Base-by-base conservation (phyloP, 2,113 vertebrate species). In the Periophthalmodon schlosseri region DNA sequence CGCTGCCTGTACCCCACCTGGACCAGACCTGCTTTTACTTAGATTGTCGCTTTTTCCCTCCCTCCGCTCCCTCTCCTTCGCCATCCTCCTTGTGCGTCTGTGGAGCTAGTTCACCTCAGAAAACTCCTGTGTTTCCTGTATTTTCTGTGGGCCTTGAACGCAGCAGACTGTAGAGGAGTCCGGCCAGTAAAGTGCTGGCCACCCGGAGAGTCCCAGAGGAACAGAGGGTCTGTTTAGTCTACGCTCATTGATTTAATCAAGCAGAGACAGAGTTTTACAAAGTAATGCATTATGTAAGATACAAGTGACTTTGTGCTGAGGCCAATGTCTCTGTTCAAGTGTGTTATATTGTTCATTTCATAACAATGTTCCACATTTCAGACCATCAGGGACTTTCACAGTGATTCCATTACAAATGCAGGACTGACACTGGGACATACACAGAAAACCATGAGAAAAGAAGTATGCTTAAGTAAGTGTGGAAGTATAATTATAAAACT, bases 11-110 rank as follows among this genome's bases (percentile, higher is more conserved):
- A 88, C 89, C 93, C 92, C 92, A 94, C 92, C 92, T 93, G 93
- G 92, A 94, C 91, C 88, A 93, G 91, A 93, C 91, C 93, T 93
- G 92, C 88, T 94, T 94, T 91, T 90, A 91, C 87, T 87, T 34
- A 34, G 85, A 79, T 83, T 73, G 66, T 69, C 82, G 63, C 49
- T 50, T 44, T n/a, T 70, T 72, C 46, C 6, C 68, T 49, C 61
- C 58, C 11, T 3, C 46, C 34, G 7, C 58, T 57, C 28, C 61
- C 39, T 58, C 71, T 70, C 69, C 72, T 79, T 34, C 63, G 76
- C 78, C 75, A 69, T 85, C 21, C 60, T 66, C 67, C 81, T 80
- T 79, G 78, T 56, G 49, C 73, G 74, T 75, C 75, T 78, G 74
- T 68, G 49, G 57, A 61, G 18, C 34, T 11, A 33, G 83, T 69